These are phyloP conservation scores for Platorchestia sp. DNA, from an alignment of 1,140 invertebrate genomes.

Conservation along the genomic window DNA sequence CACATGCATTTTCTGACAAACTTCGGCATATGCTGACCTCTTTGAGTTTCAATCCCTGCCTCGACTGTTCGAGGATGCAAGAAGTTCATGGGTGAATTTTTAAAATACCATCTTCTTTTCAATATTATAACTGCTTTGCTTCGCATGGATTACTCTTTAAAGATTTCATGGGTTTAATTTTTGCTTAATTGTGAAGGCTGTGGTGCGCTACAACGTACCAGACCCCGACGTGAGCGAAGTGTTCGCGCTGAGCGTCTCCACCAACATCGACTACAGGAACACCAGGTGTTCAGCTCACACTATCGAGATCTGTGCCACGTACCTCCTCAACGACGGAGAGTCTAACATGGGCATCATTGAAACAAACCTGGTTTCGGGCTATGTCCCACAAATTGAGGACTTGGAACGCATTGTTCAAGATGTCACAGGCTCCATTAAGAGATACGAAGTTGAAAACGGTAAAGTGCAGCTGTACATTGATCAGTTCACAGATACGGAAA, in stretches of 20 bases:
- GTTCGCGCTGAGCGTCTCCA: conserved; percentile 26
- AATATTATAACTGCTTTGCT: too few species aligned
- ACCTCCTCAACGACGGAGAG: conserved; percentile 58
- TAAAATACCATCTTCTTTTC: too few species aligned
- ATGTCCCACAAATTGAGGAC: conserved; percentile 60
- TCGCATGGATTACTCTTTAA: neutral
- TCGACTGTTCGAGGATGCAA: too few species aligned
- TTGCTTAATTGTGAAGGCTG: neutral
- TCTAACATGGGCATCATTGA: conserved; percentile 68
- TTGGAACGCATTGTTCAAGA: conserved; percentile 57
- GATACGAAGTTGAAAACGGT: conserved; percentile 71
- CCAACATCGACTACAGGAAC: neutral
- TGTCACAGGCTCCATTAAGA: conserved; percentile 68
- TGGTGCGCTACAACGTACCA: conserved; percentile 54
- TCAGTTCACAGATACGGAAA: conserved; percentile 69
- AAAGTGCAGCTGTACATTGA: conserved; percentile 73
- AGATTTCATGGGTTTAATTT: neutral
- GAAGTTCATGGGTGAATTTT: too few species aligned
- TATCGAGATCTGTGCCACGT: conserved; percentile 60
- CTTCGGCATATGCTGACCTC: too few species aligned
- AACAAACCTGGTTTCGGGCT: conserved; percentile 66
- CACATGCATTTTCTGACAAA: too few species aligned
- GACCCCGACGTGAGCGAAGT: conserved; percentile 7
- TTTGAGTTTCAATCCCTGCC: too few species aligned
- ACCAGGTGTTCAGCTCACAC: conserved; percentile 56